phyloP scores from a whole-genome alignment of 2,797 vertebrate species.

The Xenops minutus region DNA sequence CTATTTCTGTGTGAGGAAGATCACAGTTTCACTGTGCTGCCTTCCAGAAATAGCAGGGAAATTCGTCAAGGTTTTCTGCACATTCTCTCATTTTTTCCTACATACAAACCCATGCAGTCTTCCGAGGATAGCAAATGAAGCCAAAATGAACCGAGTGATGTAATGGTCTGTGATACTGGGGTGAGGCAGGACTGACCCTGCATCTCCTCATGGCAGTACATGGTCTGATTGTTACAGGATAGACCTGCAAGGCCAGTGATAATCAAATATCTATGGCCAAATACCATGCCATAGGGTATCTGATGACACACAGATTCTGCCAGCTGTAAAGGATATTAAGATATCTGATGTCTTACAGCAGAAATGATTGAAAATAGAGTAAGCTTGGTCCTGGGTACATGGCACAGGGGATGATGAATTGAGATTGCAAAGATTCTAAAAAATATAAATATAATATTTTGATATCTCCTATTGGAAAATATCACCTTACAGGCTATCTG shows the following conservation, averaged over 20 bases:
- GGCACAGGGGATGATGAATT: not conserved
- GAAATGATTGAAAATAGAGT: not conserved
- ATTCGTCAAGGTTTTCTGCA: constrained; percentile 47
- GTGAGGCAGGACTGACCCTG: not conserved
- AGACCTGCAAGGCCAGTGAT: not conserved
- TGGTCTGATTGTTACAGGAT: not conserved
- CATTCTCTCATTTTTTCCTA: constrained; percentile 22
- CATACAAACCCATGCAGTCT: constrained; percentile 13
- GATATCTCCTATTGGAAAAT: not conserved
- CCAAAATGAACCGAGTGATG: not conserved
- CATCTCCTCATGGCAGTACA: not conserved
- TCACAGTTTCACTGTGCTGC: constrained; percentile 44
- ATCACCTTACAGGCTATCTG: not conserved
- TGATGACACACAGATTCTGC: not conserved
- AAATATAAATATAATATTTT: not conserved
- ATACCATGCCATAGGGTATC: not conserved
- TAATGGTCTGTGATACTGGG: not conserved
- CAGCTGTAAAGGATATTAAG: not conserved
- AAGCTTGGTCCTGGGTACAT: not conserved
- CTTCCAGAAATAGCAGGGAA: constrained; percentile 64
- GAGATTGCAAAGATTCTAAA: not conserved
- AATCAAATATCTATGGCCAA: not conserved
- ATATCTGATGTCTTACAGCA: not conserved
- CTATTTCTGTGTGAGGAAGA: constrained; percentile 14
- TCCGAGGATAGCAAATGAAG: not conserved